Evolutionary conservation across 1,140 invertebrate genomes (phyloP), one percentile per base, ranked within the genome.

Genomic region (Metopolophium dirhodum): DNA sequence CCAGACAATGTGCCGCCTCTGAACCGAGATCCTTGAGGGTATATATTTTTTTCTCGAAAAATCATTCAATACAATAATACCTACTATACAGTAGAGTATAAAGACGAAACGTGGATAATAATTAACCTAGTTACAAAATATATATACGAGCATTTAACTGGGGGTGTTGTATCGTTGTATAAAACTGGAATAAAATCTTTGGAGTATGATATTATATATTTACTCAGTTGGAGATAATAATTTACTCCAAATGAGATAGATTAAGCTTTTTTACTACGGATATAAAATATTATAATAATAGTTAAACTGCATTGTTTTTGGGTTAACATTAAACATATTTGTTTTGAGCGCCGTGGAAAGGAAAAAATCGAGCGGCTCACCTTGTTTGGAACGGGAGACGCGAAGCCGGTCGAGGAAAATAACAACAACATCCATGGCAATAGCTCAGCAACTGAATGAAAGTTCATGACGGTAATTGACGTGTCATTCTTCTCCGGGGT

Each of bases 1-100:
- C 91, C 91, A 93, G 91, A 93, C 91, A 93, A 93, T 93, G 49
- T 85, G 91, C 77, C 91, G 91, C 91, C 91, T 82, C 68, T 83
- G 11, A 85, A 37, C 41, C 8, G 47, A 49, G 47, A 82, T 77
- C 68, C 91, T 82, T 26, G 91, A 83, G 22, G 91, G 45, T 51
- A 37, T 26, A 83, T 37, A 7, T 51, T 92, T 30, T 47, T 57
- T 11, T 89, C 49, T 35, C 35, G 30, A 68, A 91, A 61, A 57
- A 89, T 89, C 51, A 54, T 91, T 77, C 41, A 47, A 77, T 68
- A 30, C 26, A 45, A 37, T 61, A 51, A 3, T n/a, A 68, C 61
- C 14, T 14, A n/a, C 30, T n/a, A n/a, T 77, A 77, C 30, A 77
- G n/a, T 89, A 22, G 20, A 37, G n/a, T 26, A 89, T 47, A 51